Evolutionary conservation across 2,797 vertebrate genomes (phyloP).

Genomic region (Gadopsis bispinosus): DNA sequence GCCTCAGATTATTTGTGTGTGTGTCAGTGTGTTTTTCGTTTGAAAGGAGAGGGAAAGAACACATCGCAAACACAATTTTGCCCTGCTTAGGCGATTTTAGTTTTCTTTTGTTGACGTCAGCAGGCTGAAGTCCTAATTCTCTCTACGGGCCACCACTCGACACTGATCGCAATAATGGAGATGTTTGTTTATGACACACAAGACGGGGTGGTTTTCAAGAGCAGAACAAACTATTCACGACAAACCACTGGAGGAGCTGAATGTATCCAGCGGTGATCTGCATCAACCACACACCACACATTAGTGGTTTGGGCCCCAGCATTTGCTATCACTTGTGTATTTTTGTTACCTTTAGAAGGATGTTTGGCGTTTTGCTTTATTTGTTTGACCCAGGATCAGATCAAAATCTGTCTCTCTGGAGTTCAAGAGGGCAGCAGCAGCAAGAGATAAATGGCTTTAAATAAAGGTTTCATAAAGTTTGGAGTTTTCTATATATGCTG

Average conservation of each 20-base stretch:
- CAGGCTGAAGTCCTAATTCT: constrained; percentile 51
- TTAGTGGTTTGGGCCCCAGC: constrained; percentile 65
- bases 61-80: constrained; percentile 22
- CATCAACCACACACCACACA: constrained; percentile 59
- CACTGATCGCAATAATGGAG: constrained; percentile 44
- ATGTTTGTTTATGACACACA: constrained; percentile 75
- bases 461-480: constrained; percentile 50
- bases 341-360: constrained; percentile 70
- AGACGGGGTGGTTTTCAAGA: constrained; percentile 66
- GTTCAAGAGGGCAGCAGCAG: constrained; percentile 40
- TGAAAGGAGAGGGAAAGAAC: not conserved
- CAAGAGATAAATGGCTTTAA: constrained; percentile 39
- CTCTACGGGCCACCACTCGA: constrained; percentile 47
- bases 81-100: constrained; percentile 7
- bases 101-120: constrained; percentile 47
- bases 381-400: constrained; percentile 54
- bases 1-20: not conserved
- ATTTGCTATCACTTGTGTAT: constrained; percentile 68
- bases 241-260: constrained; percentile 60
- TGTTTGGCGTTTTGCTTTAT: constrained; percentile 55
- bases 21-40: not conserved
- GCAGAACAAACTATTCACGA: constrained; percentile 81
- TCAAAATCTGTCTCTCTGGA: constrained; percentile 37
- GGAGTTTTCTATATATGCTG: constrained; percentile 41
- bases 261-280: constrained; percentile 67